These are phyloP conservation scores for Steromphala cineraria DNA, from an alignment of 2,888 invertebrate species.

Conservation along the genomic window DNA sequence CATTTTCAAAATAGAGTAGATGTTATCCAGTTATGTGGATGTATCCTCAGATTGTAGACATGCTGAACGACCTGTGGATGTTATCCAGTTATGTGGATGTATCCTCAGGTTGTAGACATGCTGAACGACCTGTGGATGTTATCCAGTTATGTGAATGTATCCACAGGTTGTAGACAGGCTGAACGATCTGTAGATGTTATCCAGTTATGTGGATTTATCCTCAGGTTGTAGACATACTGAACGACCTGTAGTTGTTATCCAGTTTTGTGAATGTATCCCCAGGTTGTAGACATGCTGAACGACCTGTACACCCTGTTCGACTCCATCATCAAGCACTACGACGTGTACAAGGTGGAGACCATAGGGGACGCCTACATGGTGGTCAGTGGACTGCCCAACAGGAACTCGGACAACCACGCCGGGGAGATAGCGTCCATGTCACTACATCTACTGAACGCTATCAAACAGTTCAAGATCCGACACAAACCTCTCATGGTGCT, in stretches of 20 bases:
- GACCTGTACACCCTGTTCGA: conserved; percentile 98
- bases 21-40: too few relatives aligned
- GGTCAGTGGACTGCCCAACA: conserved; percentile 71
- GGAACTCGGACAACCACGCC: conserved; percentile 69
- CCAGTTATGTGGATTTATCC: not conserved
- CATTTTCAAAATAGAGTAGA: too few relatives aligned
- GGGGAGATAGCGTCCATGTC: conserved; percentile 74
- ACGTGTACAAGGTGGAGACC: conserved; percentile 92
- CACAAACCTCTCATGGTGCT: conserved; percentile 64
- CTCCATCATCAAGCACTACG: conserved; percentile 94
- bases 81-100: too few relatives aligned
- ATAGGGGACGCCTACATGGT: conserved; percentile 74
- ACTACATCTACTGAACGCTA: conserved; percentile 67
- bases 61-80: too few relatives aligned
- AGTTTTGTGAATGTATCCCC: conserved; percentile 34
- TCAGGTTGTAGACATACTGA: conserved; percentile 84
- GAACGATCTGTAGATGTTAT: too few relatives aligned
- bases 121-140: too few relatives aligned
- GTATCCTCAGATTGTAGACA: too few relatives aligned
- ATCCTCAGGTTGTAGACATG: conserved; percentile 84
- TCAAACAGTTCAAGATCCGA: conserved; percentile 66
- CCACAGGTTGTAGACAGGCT: conserved; percentile 85
- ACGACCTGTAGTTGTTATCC: too few relatives aligned
- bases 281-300: conserved; percentile 97
- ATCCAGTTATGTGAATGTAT: too few relatives aligned